Percentiles rank a stretch among this genome's conserved stretches.
Evolutionary conservation across 92 coral and sea anemone species (phyloP).

Genomic region (Parazoanthus atlanticus): DNA sequence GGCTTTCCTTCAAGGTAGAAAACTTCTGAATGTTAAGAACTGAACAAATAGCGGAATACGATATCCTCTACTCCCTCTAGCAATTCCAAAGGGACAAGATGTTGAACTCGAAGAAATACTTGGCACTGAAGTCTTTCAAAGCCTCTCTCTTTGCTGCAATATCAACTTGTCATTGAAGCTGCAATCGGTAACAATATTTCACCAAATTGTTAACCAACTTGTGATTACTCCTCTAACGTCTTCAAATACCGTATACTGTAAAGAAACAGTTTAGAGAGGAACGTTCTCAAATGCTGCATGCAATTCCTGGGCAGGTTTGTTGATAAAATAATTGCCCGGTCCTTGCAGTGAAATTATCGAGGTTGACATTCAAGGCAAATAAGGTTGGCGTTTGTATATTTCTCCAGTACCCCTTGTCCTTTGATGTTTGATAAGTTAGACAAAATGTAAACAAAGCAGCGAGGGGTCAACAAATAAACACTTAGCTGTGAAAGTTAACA

Average conservation of each 20-base stretch:
- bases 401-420: not conserved
- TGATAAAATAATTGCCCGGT: not conserved
- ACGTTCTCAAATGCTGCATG: not conserved
- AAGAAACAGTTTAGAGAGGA: not conserved
- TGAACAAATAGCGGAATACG: not conserved
- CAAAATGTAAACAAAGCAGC: not conserved
- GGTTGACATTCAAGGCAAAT: not conserved
- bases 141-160: no score
- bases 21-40: not conserved
- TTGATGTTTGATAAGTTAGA: not conserved
- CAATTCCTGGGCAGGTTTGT: not conserved
- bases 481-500: not conserved
- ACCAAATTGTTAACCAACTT: not conserved
- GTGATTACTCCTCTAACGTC: not conserved
- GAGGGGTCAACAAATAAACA: not conserved
- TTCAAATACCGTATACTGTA: not conserved
- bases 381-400: not conserved
- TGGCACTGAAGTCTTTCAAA: no score
- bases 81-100: not conserved
- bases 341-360: not conserved
- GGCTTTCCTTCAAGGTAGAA: not conserved
- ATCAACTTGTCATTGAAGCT: no score
- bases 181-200: no score
- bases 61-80: not conserved
- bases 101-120: not conserved